phyloP scores from a whole-genome alignment of 2,888 invertebrate species.

The Zeuzera pyrina region DNA sequence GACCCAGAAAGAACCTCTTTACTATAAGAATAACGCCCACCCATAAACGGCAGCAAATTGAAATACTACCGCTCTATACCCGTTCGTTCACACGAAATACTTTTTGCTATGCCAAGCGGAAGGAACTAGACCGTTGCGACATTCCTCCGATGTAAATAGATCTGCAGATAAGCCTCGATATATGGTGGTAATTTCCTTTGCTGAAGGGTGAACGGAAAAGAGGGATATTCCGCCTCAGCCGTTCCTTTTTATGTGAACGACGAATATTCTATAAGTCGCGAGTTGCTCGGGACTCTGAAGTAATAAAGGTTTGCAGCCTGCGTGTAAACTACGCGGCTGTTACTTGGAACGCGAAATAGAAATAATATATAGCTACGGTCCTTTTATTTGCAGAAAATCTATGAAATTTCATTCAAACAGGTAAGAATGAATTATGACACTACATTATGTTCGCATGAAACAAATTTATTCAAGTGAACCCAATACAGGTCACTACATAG shows the following conservation, averaged over 20 bases:
- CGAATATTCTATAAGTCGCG: constrained; percentile 28
- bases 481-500: too few species aligned
- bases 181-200: constrained; percentile 59
- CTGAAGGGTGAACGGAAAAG: constrained; percentile 50
- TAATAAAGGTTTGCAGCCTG: constrained; percentile 1
- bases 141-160: constrained; percentile 51
- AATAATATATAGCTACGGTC: too few species aligned
- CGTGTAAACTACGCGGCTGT: too few species aligned
- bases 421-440: too few species aligned
- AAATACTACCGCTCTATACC: constrained; percentile 9
- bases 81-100: constrained; percentile 19
- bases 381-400: too few species aligned
- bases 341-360: too few species aligned
- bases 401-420: too few species aligned
- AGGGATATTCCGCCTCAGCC: constrained; percentile 33
- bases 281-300: constrained; percentile 1
- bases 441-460: too few species aligned
- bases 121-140: constrained; percentile 33
- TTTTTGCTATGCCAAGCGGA: constrained; percentile 20
- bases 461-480: too few species aligned
- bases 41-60: constrained; percentile 4
- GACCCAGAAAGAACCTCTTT: too few species aligned
- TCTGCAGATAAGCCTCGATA: constrained; percentile 57
- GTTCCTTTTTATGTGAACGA: constrained; percentile 39
- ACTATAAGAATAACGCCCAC: too few species aligned